A percentile compares a stretch with the other conserved stretches of the same genome.
These are phyloP conservation scores for Thymallus thymallus DNA, from an alignment of 2,113 vertebrate genomes.

Conservation along the genomic window DNA sequence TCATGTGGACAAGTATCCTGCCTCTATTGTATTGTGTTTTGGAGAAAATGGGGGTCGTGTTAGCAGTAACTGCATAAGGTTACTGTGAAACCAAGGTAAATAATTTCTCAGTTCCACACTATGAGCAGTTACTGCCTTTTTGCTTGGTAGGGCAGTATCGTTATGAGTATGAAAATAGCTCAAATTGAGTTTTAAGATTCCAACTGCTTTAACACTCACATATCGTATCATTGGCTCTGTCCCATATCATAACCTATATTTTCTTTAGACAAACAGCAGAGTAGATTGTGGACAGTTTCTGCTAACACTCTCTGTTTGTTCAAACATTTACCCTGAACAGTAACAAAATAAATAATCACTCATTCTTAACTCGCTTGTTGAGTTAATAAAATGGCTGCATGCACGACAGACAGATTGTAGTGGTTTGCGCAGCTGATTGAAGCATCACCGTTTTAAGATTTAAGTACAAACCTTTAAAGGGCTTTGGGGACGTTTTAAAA, in stretches of 20 bases:
- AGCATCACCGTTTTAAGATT: neutral
- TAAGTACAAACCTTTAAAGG: neutral
- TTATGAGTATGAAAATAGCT: neutral
- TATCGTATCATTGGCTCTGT: neutral
- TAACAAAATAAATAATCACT: conserved; percentile 39
- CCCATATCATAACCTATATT: conserved; percentile 26
- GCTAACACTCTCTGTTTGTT: conserved; percentile 43
- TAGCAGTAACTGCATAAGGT: no score
- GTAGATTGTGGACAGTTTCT: conserved; percentile 20
- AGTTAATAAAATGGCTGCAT: conserved; percentile 22
- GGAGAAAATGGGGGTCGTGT: no score
- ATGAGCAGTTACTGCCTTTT: no score
- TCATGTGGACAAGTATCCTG: no score
- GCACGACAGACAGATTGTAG: conserved; percentile 35
- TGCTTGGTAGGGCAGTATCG: no score
- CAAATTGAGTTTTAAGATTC: conserved; percentile 21
- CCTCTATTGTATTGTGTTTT: no score
- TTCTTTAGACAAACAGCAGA: conserved; percentile 31
- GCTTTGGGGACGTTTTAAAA: conserved; percentile 26
- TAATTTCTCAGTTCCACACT: no score
- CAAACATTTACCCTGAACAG: conserved; percentile 19
- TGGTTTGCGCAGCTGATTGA: conserved; percentile 37
- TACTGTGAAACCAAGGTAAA: no score
- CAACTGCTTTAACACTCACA: conserved; percentile 1
- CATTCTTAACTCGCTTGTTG: conserved; percentile 40